These are phyloP conservation scores for Melangyna quadrimaculata DNA, from an alignment of 2,888 invertebrate genomes.

Conservation along the genomic window DNA sequence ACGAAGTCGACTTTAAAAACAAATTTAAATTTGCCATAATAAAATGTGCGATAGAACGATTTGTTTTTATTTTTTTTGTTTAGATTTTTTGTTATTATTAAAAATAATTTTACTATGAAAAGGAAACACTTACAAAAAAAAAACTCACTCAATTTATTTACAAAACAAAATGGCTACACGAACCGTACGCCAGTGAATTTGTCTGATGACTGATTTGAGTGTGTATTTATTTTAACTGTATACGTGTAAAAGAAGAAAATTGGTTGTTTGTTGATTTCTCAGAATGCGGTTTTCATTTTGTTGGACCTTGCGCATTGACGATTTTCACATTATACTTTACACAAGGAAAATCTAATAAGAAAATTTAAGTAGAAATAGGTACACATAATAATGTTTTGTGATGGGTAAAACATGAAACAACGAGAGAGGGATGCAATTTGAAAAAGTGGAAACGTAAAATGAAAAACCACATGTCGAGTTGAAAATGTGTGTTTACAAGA, in stretches of 20 bases:
- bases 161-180: conserved; percentile 16
- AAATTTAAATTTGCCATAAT: background rate
- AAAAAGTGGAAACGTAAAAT: conserved; percentile 2
- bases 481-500: conserved; percentile 43
- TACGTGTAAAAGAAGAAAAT: conserved; percentile 13
- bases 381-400: background rate
- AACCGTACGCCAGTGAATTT: conserved; percentile 46
- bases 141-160: conserved; percentile 24
- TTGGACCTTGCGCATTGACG: conserved; percentile 1
- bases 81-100: background rate
- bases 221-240: conserved; percentile 32
- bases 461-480: conserved; percentile 19
- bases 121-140: background rate
- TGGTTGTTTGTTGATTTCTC: conserved; percentile 28
- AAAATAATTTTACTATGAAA: background rate
- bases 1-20: background rate
- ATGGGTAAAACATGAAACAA: background rate
- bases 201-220: conserved; percentile 56
- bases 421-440: background rate
- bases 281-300: conserved; percentile 34
- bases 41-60: background rate
- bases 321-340: background rate
- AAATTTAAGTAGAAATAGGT: background rate
- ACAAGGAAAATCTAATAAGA: conserved; percentile 4
- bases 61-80: background rate